A percentile compares a stretch with the other conserved stretches of the same genome.
Evolutionary conservation across 2,888 invertebrate species (phyloP).

Genomic region (Philhelius pedissequus): DNA sequence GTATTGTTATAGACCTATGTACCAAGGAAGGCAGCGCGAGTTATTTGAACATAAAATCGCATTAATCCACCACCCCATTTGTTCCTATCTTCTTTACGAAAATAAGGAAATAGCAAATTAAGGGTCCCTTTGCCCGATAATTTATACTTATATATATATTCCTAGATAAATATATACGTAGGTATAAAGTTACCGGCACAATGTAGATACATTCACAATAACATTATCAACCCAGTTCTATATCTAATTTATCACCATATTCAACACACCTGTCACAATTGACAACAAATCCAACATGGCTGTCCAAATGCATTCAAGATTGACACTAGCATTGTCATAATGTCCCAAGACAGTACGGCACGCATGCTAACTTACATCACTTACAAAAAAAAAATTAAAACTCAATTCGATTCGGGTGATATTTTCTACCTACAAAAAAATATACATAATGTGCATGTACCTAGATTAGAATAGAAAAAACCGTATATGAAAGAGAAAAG

Average conservation of each 20-base stretch:
- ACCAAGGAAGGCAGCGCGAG: no score
- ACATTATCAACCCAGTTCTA: not conserved
- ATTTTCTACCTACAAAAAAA: not conserved
- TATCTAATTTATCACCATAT: not conserved
- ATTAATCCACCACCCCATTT: no score
- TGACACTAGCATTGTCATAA: not conserved
- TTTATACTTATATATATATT: not conserved
- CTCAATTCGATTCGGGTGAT: constrained; percentile 5
- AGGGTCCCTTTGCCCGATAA: not conserved
- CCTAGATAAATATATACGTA: no score
- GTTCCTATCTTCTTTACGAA: no score
- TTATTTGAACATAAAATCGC: no score
- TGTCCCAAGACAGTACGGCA: constrained; percentile 7
- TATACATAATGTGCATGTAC: not conserved
- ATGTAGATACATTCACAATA: not conserved
- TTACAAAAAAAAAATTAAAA: not conserved
- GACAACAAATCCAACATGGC: not conserved
- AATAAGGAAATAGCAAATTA: not conserved
- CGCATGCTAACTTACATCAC: constrained; percentile 44
- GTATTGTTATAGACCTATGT: no score
- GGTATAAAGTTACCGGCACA: not conserved
- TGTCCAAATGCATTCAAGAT: not conserved
- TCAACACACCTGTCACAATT: constrained; percentile 32
- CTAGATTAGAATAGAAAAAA: constrained; percentile 15
- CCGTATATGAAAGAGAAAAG: not conserved